Base-by-base conservation (phyloP, 2,888 invertebrate species). In the Nomada lathburiana region DNA sequence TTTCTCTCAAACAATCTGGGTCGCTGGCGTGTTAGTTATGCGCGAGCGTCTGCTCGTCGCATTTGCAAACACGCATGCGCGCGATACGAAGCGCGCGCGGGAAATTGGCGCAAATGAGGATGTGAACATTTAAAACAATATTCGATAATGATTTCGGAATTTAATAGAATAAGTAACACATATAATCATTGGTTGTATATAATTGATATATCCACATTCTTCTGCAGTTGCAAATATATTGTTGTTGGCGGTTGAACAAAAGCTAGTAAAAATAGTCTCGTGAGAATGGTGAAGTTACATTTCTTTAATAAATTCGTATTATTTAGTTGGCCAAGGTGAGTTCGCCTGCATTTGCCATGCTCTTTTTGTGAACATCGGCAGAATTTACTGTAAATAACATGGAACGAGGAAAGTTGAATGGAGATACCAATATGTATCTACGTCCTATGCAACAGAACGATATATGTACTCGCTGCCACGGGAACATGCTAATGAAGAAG, bases 1-100 rank as follows among this genome's bases (percentile, higher is more conserved):
- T 65, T 78, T 83, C 55, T 70, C 20, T 70, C 2, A 36, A 76
- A 77, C 67, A 84, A 84, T 84, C 29, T 84, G 60, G 76, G 71
- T 80, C 71, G 83, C 57, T 74, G 68, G 76, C 74, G 77, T 72
- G 42, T 23, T 26, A 80, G n/a, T 20, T 20, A 44, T 73, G 62
- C 74, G 60, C 71, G 68, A 74, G 68, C n/a, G 78, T 82, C 75
- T 83, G 83, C 65, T 79, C 0, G 20, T 23, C 4, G 52, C 52
- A 20, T 20, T n/a, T 26, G 9, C 0, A 10, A 36, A 26, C 3
- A 60, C 83, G 83, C 83, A 76, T 76, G 83, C 79, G 79, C 42
- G 18, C 2, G 23, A 23, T 64, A 29, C 53, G 11, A 60, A 69
- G 3, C 47, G 2, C 18, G 26, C 79, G 83, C 83, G 83, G 83